Evolutionary conservation across 1,140 invertebrate genomes (phyloP).

Genomic region (Ooceraea biroi): DNA sequence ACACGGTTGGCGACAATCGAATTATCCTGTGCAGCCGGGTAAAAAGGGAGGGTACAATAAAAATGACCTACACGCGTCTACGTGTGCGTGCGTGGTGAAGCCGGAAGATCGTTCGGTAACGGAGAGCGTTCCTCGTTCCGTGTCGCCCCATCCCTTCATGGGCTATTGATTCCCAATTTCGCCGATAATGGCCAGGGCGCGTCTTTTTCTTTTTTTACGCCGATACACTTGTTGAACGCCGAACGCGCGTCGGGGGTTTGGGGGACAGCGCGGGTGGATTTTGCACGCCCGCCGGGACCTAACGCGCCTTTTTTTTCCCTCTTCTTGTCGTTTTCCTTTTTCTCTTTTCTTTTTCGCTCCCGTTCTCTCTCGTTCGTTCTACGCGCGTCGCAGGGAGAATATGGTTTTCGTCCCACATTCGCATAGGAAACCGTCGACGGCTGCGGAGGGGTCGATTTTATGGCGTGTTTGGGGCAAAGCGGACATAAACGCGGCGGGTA

Average conservation of each 20-base stretch:
- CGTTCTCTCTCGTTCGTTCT: constrained; percentile 59
- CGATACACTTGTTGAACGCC: constrained; percentile 85
- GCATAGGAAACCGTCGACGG: constrained; percentile 78
- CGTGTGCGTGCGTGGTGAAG: constrained; percentile 56
- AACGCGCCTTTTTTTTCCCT: constrained; percentile 75
- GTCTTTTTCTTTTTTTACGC: constrained; percentile 76
- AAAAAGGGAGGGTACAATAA: constrained; percentile 28
- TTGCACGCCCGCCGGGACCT: constrained; percentile 77
- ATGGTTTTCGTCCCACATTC: constrained; percentile 81
- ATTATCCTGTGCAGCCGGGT: constrained; percentile 62
- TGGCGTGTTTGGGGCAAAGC: constrained; percentile 79
- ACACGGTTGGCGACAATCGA: constrained; percentile 71
- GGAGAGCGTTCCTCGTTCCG: constrained; percentile 54
- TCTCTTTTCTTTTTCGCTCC: constrained; percentile 71
- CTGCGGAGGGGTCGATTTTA: constrained; percentile 79
- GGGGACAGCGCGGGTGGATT: constrained; percentile 68
- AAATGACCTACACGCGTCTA: constrained; percentile 35
- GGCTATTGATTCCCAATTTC: constrained; percentile 86
- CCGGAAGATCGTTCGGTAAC: constrained; percentile 63
- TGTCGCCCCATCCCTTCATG: constrained; percentile 76
- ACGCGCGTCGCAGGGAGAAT: constrained; percentile 70
- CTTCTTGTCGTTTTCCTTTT: constrained; percentile 71
- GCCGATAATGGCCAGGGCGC: constrained; percentile 81
- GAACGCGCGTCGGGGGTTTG: constrained; percentile 62
- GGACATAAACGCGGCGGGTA: constrained; percentile 77